Evolutionary conservation across 2,113 vertebrate genomes (phyloP), one percentile per base, ranked within the genome.

Genomic region (Pelodiscus sinensis): DNA sequence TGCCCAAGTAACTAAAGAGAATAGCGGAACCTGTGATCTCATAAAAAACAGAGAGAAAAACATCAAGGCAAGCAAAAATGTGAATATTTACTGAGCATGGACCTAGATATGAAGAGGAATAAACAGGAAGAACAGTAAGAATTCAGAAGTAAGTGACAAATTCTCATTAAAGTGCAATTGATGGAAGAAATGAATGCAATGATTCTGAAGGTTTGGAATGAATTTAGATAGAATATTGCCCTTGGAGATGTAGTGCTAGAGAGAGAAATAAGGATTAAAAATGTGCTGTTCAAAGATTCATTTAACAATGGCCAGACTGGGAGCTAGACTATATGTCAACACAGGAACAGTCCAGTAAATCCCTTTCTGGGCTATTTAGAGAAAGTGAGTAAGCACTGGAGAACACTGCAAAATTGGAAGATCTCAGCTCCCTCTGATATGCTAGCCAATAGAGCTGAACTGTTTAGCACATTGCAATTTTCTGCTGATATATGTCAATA

Each of bases 121-220:
- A 35, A 12, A 5, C 29, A 4, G 1, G 6, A 35, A 1, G 1
- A 79, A 54, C 4, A 91, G 9, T 68, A 73, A 65, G 50, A 81
- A 60, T 84, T 86, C 56, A 79, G 25, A 95, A 38, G 73, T 81
- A 81, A 83, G 86, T 86, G 2, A 1, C 13, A 90, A 86, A 16
- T 87, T 88, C 80, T 1, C 0, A 3, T 79, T 94, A 22, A 82
- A 84, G 13, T 80, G 5, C 21, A 92, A 82, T 10, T 50, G 56
- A 90, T 56, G 15, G 7, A 92, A 84, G 44, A 91, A 89, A 84
- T 18, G 6, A 94, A 90, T 71, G 9, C 7, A 81, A 73, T 88
- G 81, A n/a, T 56, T 87, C 38, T 78, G 14, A 56, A 50, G 1
- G 15, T 81, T 8, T 73, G 35, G 87, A 91, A 91, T 79, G 82